phyloP scores from a whole-genome alignment of 2,113 vertebrate species.

The Lophotis ruficrista region DNA sequence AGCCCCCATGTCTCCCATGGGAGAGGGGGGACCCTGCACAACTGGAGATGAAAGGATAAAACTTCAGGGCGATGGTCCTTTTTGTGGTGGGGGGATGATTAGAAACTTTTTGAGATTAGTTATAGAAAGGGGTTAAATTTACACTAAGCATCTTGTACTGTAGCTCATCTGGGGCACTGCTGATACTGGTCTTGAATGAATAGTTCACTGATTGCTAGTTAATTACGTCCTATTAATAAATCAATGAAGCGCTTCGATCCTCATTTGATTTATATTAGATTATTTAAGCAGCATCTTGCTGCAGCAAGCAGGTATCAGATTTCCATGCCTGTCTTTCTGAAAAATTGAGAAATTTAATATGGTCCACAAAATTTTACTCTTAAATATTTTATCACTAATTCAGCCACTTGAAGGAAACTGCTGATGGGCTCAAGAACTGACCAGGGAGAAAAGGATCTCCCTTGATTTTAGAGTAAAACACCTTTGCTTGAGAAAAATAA shows the following conservation, averaged over 20 bases:
- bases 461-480: not conserved
- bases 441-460: not conserved
- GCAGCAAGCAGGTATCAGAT: not conserved
- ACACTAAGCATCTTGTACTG: not conserved
- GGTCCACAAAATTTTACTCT: not conserved
- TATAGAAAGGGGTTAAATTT: not conserved
- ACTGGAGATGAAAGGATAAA: no score
- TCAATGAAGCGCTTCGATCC: not conserved
- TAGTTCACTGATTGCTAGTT: not conserved
- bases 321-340: not conserved
- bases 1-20: not conserved
- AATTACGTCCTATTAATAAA: conserved; percentile 44
- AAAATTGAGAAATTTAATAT: not conserved
- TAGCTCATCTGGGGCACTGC: not conserved
- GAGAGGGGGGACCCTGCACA: not conserved
- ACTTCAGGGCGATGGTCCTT: not conserved
- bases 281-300: not conserved
- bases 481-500: not conserved
- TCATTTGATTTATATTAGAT: not conserved
- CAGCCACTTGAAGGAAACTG: not conserved
- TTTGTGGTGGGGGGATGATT: not conserved
- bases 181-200: not conserved
- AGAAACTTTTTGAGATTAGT: not conserved
- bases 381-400: not conserved
- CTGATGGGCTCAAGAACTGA: not conserved